Conservation (phyloP, 2,888 invertebrate genomes). For the Eilema caniola region DNA sequence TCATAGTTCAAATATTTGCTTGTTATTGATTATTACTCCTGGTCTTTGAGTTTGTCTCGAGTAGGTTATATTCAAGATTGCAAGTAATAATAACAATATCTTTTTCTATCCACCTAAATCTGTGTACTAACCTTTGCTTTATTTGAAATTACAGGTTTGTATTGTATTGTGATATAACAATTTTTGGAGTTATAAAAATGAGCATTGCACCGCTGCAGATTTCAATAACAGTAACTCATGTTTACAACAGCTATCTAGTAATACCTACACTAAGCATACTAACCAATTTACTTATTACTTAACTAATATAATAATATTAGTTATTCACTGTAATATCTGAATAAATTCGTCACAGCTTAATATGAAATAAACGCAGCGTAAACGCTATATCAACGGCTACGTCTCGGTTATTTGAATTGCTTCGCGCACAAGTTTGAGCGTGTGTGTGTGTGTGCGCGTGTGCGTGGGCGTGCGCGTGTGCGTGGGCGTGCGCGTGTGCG, state of each 20-base stretch:
- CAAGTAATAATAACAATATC: no score
- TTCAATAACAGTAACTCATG: no score
- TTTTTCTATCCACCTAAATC: background rate
- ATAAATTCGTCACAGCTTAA: background rate
- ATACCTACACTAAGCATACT: no score
- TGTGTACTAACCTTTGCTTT: background rate
- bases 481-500: background rate
- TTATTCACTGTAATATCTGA: background rate
- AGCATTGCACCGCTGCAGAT: no score
- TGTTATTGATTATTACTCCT: background rate
- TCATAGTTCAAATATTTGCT: background rate
- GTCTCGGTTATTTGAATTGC: conserved; percentile 72
- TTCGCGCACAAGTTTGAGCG: no score
- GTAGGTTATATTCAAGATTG: background rate
- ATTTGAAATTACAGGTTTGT: background rate
- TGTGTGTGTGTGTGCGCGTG: background rate
- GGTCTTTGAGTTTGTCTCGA: background rate
- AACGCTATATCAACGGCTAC: conserved; percentile 49
- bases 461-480: no score
- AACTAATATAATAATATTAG: no score
- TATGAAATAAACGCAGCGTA: conserved; percentile 21
- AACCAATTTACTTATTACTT: no score
- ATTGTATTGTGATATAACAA: no score
- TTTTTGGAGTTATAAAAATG: no score
- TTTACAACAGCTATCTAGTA: no score